Base-by-base conservation (phyloP, 2,888 invertebrate species). In the Drosophila putrida region DNA sequence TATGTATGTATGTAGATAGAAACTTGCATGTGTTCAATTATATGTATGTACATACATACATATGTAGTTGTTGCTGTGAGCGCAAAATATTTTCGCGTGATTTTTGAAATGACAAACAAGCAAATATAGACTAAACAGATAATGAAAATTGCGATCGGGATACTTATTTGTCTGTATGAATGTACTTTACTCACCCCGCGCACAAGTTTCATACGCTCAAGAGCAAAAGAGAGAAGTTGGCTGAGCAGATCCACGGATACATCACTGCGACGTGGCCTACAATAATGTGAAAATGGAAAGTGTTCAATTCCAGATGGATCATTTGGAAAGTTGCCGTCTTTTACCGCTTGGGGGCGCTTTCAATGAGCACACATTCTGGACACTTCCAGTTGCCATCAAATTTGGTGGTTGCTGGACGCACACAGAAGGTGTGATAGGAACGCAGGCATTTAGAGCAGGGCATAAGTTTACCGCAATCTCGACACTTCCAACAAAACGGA, bases 401-500 rank as follows among this genome's bases (percentile, higher is more conserved):
- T 38, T 91, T 90, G 50, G 93, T 91, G 2, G 92, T 90, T 6
- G 93, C 90, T 2, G 93, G 93, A 65, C 93, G 94, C 65, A 96
- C 94, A 92, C 98, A 98, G 90, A 95, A 96, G 11, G 93, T 93
- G 93, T 98, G 98, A 93, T 95, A 98, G 0, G 96, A 95, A 28
- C 98, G 94, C 3, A 97, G 96, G 91, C 98, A 98, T 20, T 96
- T 95, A 33, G 96, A 95, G 91, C 98, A 98, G 6, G 94, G 93
- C 83, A 95, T 92, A 13, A 93, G 90, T 0, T 93, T 93, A 1
- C 94, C 93, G 47, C 95, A 95, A 89, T 95, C 95, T 90, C 98
- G 97, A 88, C 98, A 98, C 71, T 96, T 93, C 98, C 98, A 99
- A 92, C 98, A 99, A 91, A 96, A 98, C 13, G 94, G 93, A 92